Conservation (phyloP, 2,113 vertebrate species). For the Corythaeola cristata region DNA sequence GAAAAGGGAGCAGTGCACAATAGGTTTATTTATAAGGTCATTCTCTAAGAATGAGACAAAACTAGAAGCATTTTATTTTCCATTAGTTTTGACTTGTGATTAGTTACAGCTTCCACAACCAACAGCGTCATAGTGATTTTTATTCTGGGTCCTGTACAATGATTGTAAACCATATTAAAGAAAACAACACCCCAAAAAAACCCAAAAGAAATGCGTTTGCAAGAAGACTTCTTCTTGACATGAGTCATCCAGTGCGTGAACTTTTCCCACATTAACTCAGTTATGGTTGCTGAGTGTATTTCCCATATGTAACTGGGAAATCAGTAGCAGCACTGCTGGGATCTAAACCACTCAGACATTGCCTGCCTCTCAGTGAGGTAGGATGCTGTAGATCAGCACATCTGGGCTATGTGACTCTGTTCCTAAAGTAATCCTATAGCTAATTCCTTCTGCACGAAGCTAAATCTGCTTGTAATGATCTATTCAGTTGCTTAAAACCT, state of each 20-base stretch:
- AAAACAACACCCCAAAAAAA: not conserved
- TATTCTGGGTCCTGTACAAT: not conserved
- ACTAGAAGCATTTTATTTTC: not conserved
- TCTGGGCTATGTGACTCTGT: not conserved
- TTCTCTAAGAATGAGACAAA: conserved; percentile 23
- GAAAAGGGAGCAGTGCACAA: not conserved
- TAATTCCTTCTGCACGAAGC: not conserved
- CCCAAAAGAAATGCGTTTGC: not conserved
- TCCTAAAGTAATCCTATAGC: not conserved
- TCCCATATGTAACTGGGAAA: not conserved
- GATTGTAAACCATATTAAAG: not conserved
- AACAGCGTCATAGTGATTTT: not conserved
- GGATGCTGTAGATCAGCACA: not conserved
- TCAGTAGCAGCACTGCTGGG: not conserved
- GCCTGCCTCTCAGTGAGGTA: not conserved
- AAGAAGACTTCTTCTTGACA: not conserved
- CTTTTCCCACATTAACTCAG: not conserved
- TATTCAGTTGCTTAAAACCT: not conserved
- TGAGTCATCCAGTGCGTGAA: not conserved
- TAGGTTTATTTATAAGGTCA: conserved; percentile 26
- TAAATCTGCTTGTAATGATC: not conserved
- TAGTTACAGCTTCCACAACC: conserved; percentile 8
- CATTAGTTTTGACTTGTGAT: not conserved
- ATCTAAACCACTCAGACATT: not conserved
- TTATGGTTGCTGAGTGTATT: not conserved